Evolutionary conservation across 2,113 vertebrate genomes (phyloP).

Genomic region (Strigops habroptila): DNA sequence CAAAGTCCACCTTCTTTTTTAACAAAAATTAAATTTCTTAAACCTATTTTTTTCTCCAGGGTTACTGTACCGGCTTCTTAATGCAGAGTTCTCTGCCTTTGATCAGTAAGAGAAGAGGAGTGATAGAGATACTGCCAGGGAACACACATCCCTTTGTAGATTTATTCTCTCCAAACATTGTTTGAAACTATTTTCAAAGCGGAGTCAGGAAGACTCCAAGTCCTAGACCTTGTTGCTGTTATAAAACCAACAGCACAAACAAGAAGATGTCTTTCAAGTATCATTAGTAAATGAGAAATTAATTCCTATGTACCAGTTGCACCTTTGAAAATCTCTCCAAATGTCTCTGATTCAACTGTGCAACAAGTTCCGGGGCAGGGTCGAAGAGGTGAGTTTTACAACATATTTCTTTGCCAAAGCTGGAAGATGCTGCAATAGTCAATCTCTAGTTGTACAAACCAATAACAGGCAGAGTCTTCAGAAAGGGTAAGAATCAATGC

Average conservation of each 20-base stretch:
- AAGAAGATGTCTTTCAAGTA: background rate
- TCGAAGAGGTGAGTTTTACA: background rate
- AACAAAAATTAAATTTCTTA: slow-evolving; percentile 2
- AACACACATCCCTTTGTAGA: background rate
- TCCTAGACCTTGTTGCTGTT: background rate
- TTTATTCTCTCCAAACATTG: background rate
- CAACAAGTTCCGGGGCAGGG: background rate
- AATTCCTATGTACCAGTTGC: background rate
- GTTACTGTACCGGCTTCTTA: background rate
- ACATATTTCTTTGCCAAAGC: background rate
- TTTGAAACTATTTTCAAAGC: background rate
- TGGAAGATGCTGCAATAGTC: background rate
- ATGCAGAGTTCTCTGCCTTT: background rate
- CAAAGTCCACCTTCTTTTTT: background rate
- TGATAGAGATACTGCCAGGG: background rate
- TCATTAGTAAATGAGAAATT: background rate
- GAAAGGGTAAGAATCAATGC: background rate
- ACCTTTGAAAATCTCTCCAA: background rate
- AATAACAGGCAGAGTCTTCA: background rate
- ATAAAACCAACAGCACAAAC: background rate
- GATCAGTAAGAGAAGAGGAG: background rate
- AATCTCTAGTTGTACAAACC: background rate
- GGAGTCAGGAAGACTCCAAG: background rate
- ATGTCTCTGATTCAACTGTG: background rate
- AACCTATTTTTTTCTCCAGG: background rate